A percentile compares a stretch with the other conserved stretches of the same genome.
These are phyloP conservation scores for Catharus bicknelli DNA, from an alignment of 2,113 vertebrate species.

Conservation along the genomic window DNA sequence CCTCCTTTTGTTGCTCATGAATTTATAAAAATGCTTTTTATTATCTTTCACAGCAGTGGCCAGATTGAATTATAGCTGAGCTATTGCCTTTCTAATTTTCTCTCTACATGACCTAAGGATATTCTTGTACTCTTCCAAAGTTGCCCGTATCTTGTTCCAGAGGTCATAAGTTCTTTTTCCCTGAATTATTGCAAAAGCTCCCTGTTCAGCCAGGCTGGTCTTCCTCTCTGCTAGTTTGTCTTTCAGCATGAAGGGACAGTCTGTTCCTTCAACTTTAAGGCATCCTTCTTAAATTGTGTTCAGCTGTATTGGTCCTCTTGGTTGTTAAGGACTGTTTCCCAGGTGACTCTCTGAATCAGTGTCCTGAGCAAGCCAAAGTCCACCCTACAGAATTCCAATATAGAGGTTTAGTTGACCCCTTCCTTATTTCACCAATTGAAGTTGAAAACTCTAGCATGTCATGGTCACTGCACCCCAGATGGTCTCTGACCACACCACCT, in stretches of 20 bases:
- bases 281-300: background rate
- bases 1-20: background rate
- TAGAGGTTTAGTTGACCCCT: background rate
- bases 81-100: background rate
- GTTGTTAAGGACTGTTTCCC: background rate
- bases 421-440: background rate
- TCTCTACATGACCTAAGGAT: background rate
- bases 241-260: background rate
- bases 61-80: background rate
- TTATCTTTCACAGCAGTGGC: background rate
- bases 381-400: background rate
- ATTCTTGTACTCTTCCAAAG: background rate
- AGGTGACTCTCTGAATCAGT: background rate
- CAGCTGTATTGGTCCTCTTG: background rate
- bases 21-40: background rate
- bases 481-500: background rate
- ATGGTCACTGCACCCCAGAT: background rate
- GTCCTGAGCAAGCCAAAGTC: background rate
- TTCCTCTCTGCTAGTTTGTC: rapidly evolving
- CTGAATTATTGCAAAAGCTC: background rate
- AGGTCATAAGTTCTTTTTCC: background rate
- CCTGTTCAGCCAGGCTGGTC: background rate
- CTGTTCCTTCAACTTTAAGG: background rate
- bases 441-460: background rate
- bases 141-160: background rate